Evolutionary conservation across 2,888 invertebrate genomes (phyloP).

Genomic region (Yponomeuta evonymella): DNA sequence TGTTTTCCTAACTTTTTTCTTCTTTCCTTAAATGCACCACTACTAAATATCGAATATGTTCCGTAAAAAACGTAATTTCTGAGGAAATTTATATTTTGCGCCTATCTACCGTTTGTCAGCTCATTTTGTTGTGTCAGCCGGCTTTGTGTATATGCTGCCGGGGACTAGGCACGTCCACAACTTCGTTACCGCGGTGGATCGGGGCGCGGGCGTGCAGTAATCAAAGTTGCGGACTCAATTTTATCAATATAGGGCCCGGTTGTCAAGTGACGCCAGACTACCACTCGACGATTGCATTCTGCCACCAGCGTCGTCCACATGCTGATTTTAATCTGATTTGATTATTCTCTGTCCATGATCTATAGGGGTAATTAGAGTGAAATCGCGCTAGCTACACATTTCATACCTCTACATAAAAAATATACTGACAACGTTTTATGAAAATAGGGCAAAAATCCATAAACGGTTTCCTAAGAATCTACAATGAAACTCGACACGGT

Average conservation of each 20-base stretch:
- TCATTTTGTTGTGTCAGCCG: background rate
- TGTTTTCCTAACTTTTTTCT: too few species aligned
- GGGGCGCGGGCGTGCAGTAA: background rate
- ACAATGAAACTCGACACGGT: too few species aligned
- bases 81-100: background rate
- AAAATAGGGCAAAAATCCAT: too few species aligned
- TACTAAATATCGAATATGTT: too few species aligned
- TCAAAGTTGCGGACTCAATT: background rate
- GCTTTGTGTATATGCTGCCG: background rate
- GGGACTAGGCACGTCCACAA: background rate
- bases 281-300: constrained; percentile 15
- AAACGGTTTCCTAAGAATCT: too few species aligned
- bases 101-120: background rate
- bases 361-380: background rate
- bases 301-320: background rate
- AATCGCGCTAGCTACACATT: too few species aligned
- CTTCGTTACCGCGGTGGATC: background rate
- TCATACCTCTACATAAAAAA: too few species aligned
- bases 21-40: too few species aligned
- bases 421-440: too few species aligned
- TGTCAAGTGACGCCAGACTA: constrained; percentile 21
- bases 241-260: background rate
- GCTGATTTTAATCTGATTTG: background rate
- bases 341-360: too few species aligned
- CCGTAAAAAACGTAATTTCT: too few species aligned